Base-by-base conservation (phyloP, 1,140 invertebrate genomes). In the Eupristina koningsbergeri region DNA sequence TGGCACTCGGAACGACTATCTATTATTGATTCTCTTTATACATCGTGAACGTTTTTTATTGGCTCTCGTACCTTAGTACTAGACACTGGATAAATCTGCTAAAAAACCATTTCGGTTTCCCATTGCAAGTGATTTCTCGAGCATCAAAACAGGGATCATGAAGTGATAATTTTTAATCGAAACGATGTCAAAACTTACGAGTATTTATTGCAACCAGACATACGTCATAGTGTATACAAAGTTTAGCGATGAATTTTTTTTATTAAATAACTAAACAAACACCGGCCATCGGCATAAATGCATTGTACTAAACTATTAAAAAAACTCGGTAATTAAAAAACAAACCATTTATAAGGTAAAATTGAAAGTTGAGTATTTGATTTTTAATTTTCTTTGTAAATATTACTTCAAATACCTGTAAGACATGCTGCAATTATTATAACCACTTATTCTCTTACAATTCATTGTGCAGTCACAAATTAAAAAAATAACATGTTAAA, bases 131-230 rank as follows among this genome's bases (percentile, higher is more conserved):
- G 13, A 19, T n/a, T 19, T 53, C 50, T 58, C 34, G 50, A 11
- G 31, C 29, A 34, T 74, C 26, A n/a, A 36, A 76, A 77, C 31
- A 58, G 76, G 31, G 39, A n/a, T 34, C 29, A 64, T 8, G 64
- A 73, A 80, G 50, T 77, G 84, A 85, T 47, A 86, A 85, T 75
- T 83, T 64, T 61, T 85, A 78, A 79, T 74, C 76, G 77, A 78
- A 74, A 84, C 73, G 22, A 34, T 67, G 69, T 74, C 47, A 75
- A 75, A 75, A 29, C 47, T 26, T 64, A n/a, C n/a, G 45, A 34
- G 73, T 75, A 53, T 75, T 34, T 34, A 75, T 75, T 53, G n/a
- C 31, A 11, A 34, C 29, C 29, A 31, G 6, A 22, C 53, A 22
- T 26, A 26, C 53, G 9, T 58, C 53, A 26, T 26, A 26, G 26